phyloP scores from a whole-genome alignment of 2,888 invertebrate species.

The Andrena praecox region DNA sequence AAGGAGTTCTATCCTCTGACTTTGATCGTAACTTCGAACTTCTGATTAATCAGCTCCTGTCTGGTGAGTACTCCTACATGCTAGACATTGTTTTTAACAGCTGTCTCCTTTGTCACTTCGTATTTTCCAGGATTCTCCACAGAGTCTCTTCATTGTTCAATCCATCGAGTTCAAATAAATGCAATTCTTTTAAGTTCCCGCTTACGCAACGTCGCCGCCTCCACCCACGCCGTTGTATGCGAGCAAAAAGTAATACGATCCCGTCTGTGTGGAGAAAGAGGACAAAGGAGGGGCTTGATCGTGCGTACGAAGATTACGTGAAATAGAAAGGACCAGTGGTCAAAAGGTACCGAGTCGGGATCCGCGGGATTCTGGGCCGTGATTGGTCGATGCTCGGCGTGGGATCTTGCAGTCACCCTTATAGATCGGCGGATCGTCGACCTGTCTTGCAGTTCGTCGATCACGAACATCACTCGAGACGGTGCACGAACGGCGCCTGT shows the following conservation, averaged over 20 bases:
- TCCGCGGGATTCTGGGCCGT: slow-evolving; percentile 1
- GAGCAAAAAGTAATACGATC: slow-evolving; percentile 1
- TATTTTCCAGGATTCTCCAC: not conserved
- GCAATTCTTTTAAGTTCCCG: not conserved
- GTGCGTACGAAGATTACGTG: slow-evolving; percentile 40
- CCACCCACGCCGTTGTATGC: slow-evolving; percentile 9
- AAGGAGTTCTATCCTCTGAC: not conserved
- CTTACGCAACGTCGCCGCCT: not conserved
- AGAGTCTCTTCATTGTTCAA: not conserved
- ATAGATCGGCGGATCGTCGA: slow-evolving; percentile 56
- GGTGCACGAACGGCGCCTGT: not conserved
- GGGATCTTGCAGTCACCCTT: slow-evolving; percentile 53
- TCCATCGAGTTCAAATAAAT: not conserved
- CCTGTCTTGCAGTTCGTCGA: slow-evolving; percentile 40
- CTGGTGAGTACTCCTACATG: not conserved
- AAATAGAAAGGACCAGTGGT: slow-evolving; percentile 54
- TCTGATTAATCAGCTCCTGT: not conserved
- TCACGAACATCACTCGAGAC: slow-evolving; percentile 12
- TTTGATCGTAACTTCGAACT: not conserved
- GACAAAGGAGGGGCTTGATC: slow-evolving; percentile 29
- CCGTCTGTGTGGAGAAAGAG: slow-evolving; percentile 9
- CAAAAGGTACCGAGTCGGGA: slow-evolving; percentile 20
- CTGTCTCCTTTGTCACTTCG: not conserved
- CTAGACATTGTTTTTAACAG: not conserved
- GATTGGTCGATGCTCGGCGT: slow-evolving; percentile 53